A percentile compares a stretch with the other conserved stretches of the same genome.
Conservation (phyloP, 2,797 vertebrate genomes). For the Pogonophryne albipinna region DNA sequence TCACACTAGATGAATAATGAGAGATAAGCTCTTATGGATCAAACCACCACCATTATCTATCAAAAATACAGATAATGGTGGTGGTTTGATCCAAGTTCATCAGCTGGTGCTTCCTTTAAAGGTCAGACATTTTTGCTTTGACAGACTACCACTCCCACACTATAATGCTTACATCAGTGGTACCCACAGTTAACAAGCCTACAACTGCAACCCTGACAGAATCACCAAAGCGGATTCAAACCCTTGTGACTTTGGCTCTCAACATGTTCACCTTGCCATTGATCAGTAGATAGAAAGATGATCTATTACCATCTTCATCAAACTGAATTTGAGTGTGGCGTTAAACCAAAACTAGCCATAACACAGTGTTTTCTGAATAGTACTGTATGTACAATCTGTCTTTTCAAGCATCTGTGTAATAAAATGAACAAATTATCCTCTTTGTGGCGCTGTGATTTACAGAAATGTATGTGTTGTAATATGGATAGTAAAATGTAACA, state of each 20-base stretch:
- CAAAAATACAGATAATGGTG: constrained; percentile 37
- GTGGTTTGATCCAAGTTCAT: constrained; percentile 20
- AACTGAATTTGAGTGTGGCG: not conserved
- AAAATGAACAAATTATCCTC: not conserved
- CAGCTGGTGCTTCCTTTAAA: constrained; percentile 44
- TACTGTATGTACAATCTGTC: not conserved
- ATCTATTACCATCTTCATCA: not conserved
- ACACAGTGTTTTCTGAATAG: not conserved
- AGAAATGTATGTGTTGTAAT: not conserved
- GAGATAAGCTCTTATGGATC: constrained; percentile 11
- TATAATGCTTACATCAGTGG: constrained; percentile 8
- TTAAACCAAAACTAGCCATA: not conserved
- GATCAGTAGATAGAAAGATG: not conserved
- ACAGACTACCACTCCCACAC: constrained; percentile 40
- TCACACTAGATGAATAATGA: constrained; percentile 1
- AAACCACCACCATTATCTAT: not conserved
- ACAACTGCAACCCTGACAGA: constrained; percentile 8
- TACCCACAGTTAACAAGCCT: not conserved
- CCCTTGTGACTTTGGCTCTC: not conserved
- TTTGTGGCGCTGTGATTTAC: not conserved
- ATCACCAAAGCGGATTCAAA: not conserved
- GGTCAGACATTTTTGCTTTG: constrained; percentile 29
- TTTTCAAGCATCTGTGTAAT: not conserved
- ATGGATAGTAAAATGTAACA: not conserved
- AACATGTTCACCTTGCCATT: not conserved